Evolutionary conservation across 92 coral and sea anemone species (phyloP).

Genomic region (Siderastrea siderea): DNA sequence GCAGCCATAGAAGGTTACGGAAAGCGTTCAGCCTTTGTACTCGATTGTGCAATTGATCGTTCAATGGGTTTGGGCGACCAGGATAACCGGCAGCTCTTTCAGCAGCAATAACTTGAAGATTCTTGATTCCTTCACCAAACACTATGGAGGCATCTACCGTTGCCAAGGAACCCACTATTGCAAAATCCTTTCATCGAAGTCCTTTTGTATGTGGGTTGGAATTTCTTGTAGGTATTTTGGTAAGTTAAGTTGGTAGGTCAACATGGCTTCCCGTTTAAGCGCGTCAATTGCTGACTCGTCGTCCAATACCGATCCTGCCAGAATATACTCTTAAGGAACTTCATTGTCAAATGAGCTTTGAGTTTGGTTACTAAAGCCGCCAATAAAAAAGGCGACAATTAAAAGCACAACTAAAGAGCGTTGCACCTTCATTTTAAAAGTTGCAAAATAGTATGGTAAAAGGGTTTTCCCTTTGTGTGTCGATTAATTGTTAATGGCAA

Average conservation of each 20-base stretch:
- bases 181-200: conserved; percentile 24
- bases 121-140: conserved; percentile 17
- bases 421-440: no score
- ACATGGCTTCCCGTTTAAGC: background rate
- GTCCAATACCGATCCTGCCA: conserved; percentile 13
- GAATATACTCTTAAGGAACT: conserved; percentile 7
- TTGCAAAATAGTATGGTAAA: no score
- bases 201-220: background rate
- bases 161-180: conserved; percentile 9
- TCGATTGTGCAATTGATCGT: conserved; percentile 4
- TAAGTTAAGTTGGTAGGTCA: conserved; percentile 15
- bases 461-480: no score
- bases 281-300: background rate
- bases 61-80: conserved; percentile 12
- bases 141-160: conserved; percentile 4
- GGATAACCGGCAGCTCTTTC: background rate
- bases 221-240: conserved; percentile 8
- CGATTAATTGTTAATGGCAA: no score
- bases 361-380: background rate
- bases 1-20: background rate
- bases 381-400: no score
- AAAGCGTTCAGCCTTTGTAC: conserved; percentile 7
- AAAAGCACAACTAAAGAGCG: no score
- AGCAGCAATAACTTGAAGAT: conserved; percentile 11
- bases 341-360: background rate